These are phyloP conservation scores for Tipula vernalis DNA, from an alignment of 2,888 invertebrate species.

Conservation along the genomic window DNA sequence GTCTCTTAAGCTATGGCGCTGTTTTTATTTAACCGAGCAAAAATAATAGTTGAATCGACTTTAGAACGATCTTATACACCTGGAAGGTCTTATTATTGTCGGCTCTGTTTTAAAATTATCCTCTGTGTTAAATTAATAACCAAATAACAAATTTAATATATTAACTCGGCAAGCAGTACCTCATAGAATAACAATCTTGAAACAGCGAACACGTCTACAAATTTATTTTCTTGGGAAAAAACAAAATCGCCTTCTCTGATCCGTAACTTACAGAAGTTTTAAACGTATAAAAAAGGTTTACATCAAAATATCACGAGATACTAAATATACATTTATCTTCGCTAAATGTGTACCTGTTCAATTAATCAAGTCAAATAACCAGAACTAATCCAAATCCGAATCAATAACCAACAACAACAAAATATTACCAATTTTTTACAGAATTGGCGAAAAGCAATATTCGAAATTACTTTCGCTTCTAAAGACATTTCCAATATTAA, in stretches of 20 bases:
- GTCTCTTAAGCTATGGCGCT: too few species aligned
- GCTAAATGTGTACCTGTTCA: not conserved
- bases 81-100: too few species aligned
- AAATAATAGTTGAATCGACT: too few species aligned
- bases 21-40: too few species aligned
- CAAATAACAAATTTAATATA: too few species aligned
- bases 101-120: too few species aligned
- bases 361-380: not conserved
- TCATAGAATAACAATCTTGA: not conserved
- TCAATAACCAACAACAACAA: not conserved
- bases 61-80: too few species aligned
- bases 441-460: not conserved
- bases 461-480: not conserved
- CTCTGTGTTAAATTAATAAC: too few species aligned
- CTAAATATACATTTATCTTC: not conserved
- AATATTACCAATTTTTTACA: not conserved
- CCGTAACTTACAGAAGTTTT: too few species aligned
- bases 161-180: too few species aligned
- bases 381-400: not conserved
- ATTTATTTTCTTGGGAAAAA: too few species aligned
- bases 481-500: not conserved
- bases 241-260: not conserved
- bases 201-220: not conserved
- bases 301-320: not conserved
- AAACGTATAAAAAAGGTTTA: too few species aligned